Evolutionary conservation across 2,888 invertebrate species (phyloP), one percentile per base, ranked within the genome.

Genomic region (Hyposoter didymator): DNA sequence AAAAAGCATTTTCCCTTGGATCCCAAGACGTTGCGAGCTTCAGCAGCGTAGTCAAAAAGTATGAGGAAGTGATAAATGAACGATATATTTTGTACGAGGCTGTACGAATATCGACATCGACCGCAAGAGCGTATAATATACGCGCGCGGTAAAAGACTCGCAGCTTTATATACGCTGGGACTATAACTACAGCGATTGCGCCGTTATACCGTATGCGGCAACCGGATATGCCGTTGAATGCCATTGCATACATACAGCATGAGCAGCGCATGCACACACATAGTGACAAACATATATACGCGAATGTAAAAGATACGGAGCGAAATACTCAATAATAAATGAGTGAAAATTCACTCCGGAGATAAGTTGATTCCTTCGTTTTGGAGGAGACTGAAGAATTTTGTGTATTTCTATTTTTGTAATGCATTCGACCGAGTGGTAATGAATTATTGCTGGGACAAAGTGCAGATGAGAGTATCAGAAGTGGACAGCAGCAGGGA

Each of bases 221-320:
- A 72, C 82, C 82, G 82, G 78, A 78, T 78, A 73, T 78, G 72
- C 76, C 64, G 78, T 74, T 66, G 64, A 78, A 72, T 64, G 72
- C 78, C 66, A 70, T 39, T 64, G 66, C 70, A 64, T 39, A 39
- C 39, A 74, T 12, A 22, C 5, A 28, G 19, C 19, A 43, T 19
- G 12, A 32, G 35, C 19, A 32, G 19, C 19, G 52, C 52, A 45
- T 35, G 19, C 14, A 52, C 12, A 52, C 12, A 43, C 55, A 19
- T n/a, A 6, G 7, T 8, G 8, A 59, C 43, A 72, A 22, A 14
- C 49, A 72, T 52, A 49, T 59, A 73, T n/a, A 28, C 17, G 12
- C 39, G 39, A 3, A 19, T 32, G 32, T 49, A 70, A n/a, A 35
- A 22, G 43, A 35, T 73, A 32, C 35, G 39, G 19, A 67, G 76